Base-by-base conservation (phyloP, 1,140 invertebrate genomes). In the Stegodyphus mimosarum region DNA sequence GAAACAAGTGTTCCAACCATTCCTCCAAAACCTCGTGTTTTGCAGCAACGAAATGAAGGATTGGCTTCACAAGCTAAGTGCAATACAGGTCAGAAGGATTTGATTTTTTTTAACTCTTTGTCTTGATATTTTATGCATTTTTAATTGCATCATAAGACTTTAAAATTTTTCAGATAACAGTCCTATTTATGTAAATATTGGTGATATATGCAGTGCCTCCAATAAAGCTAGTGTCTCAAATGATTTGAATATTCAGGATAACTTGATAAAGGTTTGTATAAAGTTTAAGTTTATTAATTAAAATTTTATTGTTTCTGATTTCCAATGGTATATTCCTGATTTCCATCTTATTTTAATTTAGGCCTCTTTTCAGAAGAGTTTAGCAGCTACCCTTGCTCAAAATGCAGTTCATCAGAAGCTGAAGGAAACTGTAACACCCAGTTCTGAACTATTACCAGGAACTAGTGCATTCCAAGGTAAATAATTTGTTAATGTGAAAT, bases 161-260 rank as follows among this genome's bases (percentile, higher is more conserved):
- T 0, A 51, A 15, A 17, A n/a, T 67, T 15, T 67, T 67, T 67
- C 17, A 84, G 81, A 66, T 49, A 74, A 83, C 64, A 66, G 60
- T 70, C 81, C 72, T 15, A 84, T 84, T 55, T 84, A 84, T 70
- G 73, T 84, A 70, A 84, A 84, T 60, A 50, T 71, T 50, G 63
- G 81, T 75, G 81, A 84, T 84, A 76, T 74, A 49, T 83, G 71
- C 71, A 84, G 81, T 84, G 81, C 81, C 81, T 84, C 72, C n/a
- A 79, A 70, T n/a, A 84, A 84, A 67, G 49, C 81, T 50, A 76
- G 6, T 76, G 76, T 69, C 18, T 71, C 73, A 17, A 48, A 18
- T 55, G 73, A 84, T 50, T 53, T 60, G 0, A 66, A 7, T 73
- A 13, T 15, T 75, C 71, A 50, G 13, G 81, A 84, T 49, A 49